Percentiles rank a stretch among this genome's conserved stretches.
Conservation (phyloP, 2,888 invertebrate species). For the Achlya flavicornis region DNA sequence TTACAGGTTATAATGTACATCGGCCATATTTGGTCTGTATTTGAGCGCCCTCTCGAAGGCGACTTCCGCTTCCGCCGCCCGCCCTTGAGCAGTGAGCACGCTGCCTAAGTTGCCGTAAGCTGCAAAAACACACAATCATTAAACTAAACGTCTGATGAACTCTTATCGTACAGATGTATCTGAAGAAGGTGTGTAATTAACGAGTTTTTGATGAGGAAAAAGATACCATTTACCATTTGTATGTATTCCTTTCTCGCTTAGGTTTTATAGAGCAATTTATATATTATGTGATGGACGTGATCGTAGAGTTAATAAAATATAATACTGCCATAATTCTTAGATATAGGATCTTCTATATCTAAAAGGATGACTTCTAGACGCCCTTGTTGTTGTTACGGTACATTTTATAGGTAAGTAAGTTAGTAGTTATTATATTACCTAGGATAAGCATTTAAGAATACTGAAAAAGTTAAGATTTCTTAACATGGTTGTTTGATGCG, state of each 20-base stretch:
- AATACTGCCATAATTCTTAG: background rate
- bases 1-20: constrained; percentile 99
- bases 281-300: too few species aligned
- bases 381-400: background rate
- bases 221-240: background rate
- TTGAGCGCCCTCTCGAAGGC: constrained; percentile 95
- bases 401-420: background rate
- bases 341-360: background rate
- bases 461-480: too few species aligned
- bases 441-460: too few species aligned
- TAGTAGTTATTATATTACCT: background rate
- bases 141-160: constrained; percentile 3
- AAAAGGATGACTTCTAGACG: constrained; percentile 3
- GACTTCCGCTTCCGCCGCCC: constrained; percentile 93
- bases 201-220: background rate
- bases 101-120: constrained; percentile 99
- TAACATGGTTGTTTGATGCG: too few species aligned
- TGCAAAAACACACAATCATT: constrained; percentile 75
- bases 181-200: background rate
- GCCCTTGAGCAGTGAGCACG: constrained; percentile 94
- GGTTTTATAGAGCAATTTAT: background rate
- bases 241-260: background rate
- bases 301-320: background rate
- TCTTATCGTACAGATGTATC: constrained; percentile 1
- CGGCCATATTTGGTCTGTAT: constrained; percentile 98